phyloP scores from a whole-genome alignment of 2,888 invertebrate species.

The Coelopa pilipes region DNA sequence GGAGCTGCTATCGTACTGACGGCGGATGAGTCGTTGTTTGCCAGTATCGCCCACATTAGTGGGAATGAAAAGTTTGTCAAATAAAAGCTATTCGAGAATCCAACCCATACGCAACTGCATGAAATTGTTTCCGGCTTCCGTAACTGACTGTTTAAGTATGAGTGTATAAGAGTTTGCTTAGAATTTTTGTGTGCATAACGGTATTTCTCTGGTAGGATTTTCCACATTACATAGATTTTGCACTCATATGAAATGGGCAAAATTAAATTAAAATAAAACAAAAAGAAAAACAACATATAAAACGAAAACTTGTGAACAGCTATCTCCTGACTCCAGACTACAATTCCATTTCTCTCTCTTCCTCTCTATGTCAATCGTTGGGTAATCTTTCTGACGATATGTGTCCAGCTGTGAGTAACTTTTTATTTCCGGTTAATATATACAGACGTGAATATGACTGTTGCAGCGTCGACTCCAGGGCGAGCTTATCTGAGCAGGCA shows the following conservation, averaged over 20 bases:
- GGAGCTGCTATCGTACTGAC: too few relatives aligned
- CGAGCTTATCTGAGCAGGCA: too few relatives aligned
- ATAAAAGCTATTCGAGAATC: not conserved
- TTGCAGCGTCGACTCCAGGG: too few relatives aligned
- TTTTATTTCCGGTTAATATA: too few relatives aligned
- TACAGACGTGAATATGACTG: too few relatives aligned
- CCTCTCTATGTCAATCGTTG: too few relatives aligned
- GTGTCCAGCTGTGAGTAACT: too few relatives aligned
- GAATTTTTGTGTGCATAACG: too few relatives aligned
- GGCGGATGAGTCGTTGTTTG: too few relatives aligned
- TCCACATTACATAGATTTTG: constrained; percentile 7
- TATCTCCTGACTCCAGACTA: not conserved
- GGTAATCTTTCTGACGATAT: not conserved
- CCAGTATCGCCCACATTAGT: not conserved
- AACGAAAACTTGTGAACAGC: not conserved
- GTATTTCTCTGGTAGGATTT: too few relatives aligned
- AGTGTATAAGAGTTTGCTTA: not conserved
- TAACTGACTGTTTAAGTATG: constrained; percentile 3
- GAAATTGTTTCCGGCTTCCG: not conserved
- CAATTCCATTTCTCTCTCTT: not conserved
- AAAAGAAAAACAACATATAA: not conserved
- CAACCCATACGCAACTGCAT: constrained; percentile 2
- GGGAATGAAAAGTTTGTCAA: constrained; percentile 2
- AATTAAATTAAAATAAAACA: not conserved
- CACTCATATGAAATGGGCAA: not conserved